These are phyloP conservation scores for Chiloscyllium punctatum DNA, from an alignment of 2,797 vertebrate genomes.

Conservation along the genomic window DNA sequence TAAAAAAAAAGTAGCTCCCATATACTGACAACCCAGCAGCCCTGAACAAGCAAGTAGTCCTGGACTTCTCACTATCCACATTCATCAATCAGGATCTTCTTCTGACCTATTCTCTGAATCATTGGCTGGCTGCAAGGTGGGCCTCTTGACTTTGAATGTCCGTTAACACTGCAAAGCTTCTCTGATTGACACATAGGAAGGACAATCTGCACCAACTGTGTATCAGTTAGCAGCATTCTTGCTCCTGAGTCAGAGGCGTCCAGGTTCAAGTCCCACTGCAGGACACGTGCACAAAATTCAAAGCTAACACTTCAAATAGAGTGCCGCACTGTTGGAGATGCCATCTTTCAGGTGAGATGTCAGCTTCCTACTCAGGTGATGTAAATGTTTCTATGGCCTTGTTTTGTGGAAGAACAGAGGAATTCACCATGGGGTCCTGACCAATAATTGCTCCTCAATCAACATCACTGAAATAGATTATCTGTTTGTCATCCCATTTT, in stretches of 20 bases:
- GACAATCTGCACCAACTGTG: too few species aligned
- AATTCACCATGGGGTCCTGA: neutral
- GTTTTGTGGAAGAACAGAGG: too few species aligned
- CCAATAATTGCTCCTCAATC: neutral
- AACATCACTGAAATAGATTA: neutral
- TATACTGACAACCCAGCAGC: neutral
- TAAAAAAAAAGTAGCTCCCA: neutral
- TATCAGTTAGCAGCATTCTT: too few species aligned
- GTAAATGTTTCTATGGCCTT: neutral
- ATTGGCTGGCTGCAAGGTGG: neutral
- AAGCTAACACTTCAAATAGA: too few species aligned
- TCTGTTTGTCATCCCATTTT: neutral
- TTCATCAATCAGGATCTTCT: neutral
- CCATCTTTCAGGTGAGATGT: too few species aligned
- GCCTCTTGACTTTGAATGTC: neutral
- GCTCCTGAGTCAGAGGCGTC: too few species aligned
- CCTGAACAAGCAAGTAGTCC: neutral
- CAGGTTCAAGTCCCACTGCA: too few species aligned
- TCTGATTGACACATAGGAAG: neutral
- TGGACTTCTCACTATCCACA: neutral
- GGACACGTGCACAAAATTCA: too few species aligned
- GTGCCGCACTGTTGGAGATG: too few species aligned
- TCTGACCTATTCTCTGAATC: neutral
- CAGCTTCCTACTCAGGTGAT: neutral
- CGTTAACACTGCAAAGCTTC: neutral